These are phyloP conservation scores for Phallusia fumigata DNA, from an alignment of 23 tunicate genomes.

Conservation along the genomic window DNA sequence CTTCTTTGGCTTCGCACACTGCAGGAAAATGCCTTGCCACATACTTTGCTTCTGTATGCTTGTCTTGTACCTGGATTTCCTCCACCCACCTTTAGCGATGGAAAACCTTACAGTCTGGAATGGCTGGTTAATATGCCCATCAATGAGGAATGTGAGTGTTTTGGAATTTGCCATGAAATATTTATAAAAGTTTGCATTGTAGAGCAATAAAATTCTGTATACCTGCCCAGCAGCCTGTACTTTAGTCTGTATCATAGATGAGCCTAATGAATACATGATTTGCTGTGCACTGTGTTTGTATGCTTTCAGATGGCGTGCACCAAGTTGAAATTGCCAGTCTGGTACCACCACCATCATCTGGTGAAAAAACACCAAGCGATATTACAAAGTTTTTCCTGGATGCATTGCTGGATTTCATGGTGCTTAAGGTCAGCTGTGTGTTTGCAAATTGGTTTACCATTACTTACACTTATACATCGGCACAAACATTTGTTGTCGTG, in stretches of 20 bases:
- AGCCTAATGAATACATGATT: too few species aligned
- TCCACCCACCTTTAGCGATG: constrained; percentile 54
- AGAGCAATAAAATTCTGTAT: neutral
- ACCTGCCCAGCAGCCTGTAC: neutral
- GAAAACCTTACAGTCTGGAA: constrained; percentile 57
- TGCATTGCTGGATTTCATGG: constrained; percentile 77
- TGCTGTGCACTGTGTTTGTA: too few species aligned
- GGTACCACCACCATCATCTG: constrained; percentile 69
- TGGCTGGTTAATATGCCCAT: constrained; percentile 61
- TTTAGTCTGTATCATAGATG: neutral
- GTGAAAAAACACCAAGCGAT: constrained; percentile 69
- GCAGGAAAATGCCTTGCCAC: constrained; percentile 57
- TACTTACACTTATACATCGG: too few species aligned
- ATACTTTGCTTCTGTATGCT: constrained; percentile 70
- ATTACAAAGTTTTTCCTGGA: constrained; percentile 75
- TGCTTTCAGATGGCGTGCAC: constrained; percentile 64
- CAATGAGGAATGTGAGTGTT: constrained; percentile 60
- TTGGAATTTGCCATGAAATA: neutral
- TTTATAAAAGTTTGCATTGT: neutral
- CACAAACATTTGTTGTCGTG: too few species aligned
- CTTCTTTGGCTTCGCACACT: constrained; percentile 92
- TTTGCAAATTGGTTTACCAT: neutral
- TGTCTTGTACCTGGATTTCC: constrained; percentile 91
- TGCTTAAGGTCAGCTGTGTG: constrained; percentile 47
- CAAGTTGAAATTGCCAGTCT: constrained; percentile 69